Evolutionary conservation across 1,140 invertebrate genomes (phyloP).

Genomic region (Nymphalis io): DNA sequence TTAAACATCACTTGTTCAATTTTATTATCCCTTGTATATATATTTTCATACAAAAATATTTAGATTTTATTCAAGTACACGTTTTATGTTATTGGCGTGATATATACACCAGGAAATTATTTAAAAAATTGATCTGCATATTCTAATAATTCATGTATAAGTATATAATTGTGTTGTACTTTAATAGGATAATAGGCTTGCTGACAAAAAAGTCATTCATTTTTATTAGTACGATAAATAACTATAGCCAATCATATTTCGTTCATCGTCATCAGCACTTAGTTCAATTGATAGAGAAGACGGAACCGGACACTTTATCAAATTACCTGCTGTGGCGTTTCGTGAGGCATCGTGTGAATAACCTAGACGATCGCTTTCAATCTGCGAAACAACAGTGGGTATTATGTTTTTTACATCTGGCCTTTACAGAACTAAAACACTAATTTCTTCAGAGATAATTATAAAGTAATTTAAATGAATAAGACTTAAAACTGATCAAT

Average conservation of each 20-base stretch:
- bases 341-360: slow-evolving; percentile 91
- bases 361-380: slow-evolving; percentile 90
- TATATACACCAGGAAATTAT: no score
- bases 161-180: no score
- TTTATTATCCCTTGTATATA: no score
- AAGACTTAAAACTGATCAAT: no score
- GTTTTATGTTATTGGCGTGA: neutral
- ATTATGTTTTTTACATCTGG: neutral
- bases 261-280: slow-evolving; percentile 66
- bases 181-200: no score
- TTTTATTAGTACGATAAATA: neutral
- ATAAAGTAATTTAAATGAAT: no score
- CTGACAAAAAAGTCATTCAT: neutral
- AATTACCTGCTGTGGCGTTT: slow-evolving; percentile 94
- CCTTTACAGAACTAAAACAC: neutral
- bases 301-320: slow-evolving; percentile 79
- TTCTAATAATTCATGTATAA: no score
- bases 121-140: no score
- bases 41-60: no score
- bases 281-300: slow-evolving; percentile 74
- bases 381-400: slow-evolving; percentile 83
- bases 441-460: no score
- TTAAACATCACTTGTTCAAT: no score
- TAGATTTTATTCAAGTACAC: slow-evolving; percentile 5
- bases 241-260: slow-evolving; percentile 3